A percentile compares a stretch with the other conserved stretches of the same genome.
Evolutionary conservation across 2,113 vertebrate species (phyloP).

Genomic region (Vicugna pacos): DNA sequence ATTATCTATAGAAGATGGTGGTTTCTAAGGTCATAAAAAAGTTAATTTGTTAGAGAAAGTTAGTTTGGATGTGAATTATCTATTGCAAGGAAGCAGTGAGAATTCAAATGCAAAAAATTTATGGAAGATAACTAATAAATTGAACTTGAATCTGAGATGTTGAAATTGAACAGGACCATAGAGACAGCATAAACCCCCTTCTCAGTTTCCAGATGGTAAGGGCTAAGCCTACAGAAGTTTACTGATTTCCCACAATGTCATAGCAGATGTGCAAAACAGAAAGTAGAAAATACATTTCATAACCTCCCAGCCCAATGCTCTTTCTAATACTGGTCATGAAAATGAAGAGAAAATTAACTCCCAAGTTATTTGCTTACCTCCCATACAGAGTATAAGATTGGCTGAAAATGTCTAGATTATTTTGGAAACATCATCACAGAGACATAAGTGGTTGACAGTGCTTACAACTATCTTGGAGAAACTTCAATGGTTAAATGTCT

Average conservation of each 20-base stretch:
- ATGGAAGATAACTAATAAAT: neutral
- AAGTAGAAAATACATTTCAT: neutral
- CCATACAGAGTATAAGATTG: neutral
- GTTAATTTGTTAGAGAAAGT: conserved; percentile 1
- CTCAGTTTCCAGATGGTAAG: neutral
- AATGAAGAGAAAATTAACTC: conserved; percentile 45
- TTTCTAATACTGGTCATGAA: neutral
- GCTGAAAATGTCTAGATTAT: neutral
- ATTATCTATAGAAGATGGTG: neutral
- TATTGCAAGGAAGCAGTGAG: neutral
- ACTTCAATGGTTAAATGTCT: neutral
- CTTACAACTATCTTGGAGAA: neutral
- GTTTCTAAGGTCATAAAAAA: neutral
- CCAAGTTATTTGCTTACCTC: conserved; percentile 19
- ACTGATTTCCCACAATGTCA: neutral
- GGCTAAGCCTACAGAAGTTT: neutral
- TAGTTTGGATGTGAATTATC: neutral
- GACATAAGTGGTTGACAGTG: neutral
- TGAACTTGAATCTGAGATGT: neutral
- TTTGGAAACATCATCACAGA: neutral
- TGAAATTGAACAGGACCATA: neutral
- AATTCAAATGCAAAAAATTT: conserved; percentile 15
- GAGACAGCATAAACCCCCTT: neutral
- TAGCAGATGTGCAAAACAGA: neutral
- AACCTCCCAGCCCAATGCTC: neutral